Conservation (phyloP, 2,113 vertebrate species). For the Ardeotis arabs region DNA sequence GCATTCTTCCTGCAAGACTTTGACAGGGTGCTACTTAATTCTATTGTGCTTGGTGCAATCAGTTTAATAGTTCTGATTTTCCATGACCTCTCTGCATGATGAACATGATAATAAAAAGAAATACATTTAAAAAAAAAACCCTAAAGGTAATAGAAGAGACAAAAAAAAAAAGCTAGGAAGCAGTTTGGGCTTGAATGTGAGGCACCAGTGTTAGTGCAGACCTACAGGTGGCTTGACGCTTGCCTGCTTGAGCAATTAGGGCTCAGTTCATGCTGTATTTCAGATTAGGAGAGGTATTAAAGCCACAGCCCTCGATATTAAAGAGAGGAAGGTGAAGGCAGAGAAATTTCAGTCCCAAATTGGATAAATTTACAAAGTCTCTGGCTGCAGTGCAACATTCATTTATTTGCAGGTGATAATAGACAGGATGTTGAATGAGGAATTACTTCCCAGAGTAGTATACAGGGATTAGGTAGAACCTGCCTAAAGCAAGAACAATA, state of each 20-base stretch:
- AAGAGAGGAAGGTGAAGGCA: conserved; percentile 9
- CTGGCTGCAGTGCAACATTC: not conserved
- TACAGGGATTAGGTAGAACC: not conserved
- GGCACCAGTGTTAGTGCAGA: not conserved
- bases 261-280: conserved; percentile 9
- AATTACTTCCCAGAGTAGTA: conserved; percentile 16
- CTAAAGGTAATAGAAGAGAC: not conserved
- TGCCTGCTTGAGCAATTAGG: not conserved
- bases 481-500: conserved; percentile 22
- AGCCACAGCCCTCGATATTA: not conserved
- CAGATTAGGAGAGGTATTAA: not conserved
- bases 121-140: not conserved
- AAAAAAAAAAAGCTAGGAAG: not conserved
- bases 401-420: conserved; percentile 51
- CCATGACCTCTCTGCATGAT: not conserved
- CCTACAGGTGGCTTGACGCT: not conserved
- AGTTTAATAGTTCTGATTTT: not conserved
- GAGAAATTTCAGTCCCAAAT: conserved; percentile 33
- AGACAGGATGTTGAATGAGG: conserved; percentile 30
- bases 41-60: not conserved
- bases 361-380: conserved; percentile 29
- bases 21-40: not conserved
- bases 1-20: not conserved
- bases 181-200: not conserved
- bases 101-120: not conserved